Conservation (phyloP, 1,140 invertebrate species). For the Liolophura sinensis region DNA sequence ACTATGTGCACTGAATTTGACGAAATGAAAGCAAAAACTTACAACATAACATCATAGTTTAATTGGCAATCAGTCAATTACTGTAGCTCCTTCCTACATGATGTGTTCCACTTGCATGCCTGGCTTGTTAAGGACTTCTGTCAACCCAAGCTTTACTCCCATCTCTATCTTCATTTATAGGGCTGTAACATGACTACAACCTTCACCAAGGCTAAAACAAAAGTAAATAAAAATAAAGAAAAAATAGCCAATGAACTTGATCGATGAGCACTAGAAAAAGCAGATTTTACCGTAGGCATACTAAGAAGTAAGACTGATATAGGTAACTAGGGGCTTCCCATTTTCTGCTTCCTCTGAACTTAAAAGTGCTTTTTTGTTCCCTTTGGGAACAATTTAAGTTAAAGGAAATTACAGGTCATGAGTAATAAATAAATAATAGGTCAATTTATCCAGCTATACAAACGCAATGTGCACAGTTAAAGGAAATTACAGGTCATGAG, state of each 20-base stretch:
- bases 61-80: not conserved
- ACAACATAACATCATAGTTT: not conserved
- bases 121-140: constrained; percentile 11
- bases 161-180: constrained; percentile 19
- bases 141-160: constrained; percentile 12
- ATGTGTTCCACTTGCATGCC: constrained; percentile 13
- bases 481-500: too few species aligned
- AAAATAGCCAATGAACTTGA: constrained; percentile 10
- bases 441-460: constrained; percentile 12
- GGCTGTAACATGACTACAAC: constrained; percentile 21
- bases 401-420: too few species aligned
- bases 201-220: constrained; percentile 19
- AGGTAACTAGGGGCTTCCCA: too few species aligned
- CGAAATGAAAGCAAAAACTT: not conserved
- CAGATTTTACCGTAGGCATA: too few species aligned
- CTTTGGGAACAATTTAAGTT: too few species aligned
- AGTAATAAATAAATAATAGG: constrained; percentile 5
- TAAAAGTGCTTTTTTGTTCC: too few species aligned
- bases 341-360: too few species aligned
- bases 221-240: not conserved
- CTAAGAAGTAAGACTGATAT: too few species aligned
- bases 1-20: not conserved
- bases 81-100: constrained; percentile 15
- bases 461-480: constrained; percentile 17
- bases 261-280: too few species aligned